Conservation (phyloP, 2,888 invertebrate genomes). For the Eurois occulta region DNA sequence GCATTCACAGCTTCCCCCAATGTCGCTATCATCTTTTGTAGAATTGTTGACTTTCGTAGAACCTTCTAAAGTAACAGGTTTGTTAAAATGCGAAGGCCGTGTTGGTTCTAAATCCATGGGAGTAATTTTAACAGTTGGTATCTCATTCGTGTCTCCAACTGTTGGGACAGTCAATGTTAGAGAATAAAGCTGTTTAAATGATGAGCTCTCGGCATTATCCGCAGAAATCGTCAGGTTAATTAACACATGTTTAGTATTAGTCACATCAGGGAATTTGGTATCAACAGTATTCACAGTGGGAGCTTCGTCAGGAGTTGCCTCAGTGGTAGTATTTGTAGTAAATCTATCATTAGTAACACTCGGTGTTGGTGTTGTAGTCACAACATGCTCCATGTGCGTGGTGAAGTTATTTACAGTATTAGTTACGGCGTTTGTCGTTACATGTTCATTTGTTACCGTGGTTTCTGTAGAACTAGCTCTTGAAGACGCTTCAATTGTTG, state of each 20-base stretch:
- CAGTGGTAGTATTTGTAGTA: slow-evolving; percentile 57
- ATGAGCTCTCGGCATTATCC: slow-evolving; percentile 87
- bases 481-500: slow-evolving; percentile 15
- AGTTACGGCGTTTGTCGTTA: slow-evolving; percentile 65
- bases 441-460: slow-evolving; percentile 68
- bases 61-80: slow-evolving; percentile 83
- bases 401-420: slow-evolving; percentile 73
- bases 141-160: slow-evolving; percentile 87
- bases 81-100: slow-evolving; percentile 84
- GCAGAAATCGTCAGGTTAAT: slow-evolving; percentile 96
- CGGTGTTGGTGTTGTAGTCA: slow-evolving; percentile 73
- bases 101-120: slow-evolving; percentile 86
- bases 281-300: slow-evolving; percentile 78
- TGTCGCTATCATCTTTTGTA: slow-evolving; percentile 73
- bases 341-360: slow-evolving; percentile 74
- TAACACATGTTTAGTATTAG: slow-evolving; percentile 92
- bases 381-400: slow-evolving; percentile 78
- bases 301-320: slow-evolving; percentile 63
- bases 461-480: slow-evolving; percentile 31
- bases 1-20: slow-evolving; percentile 93
- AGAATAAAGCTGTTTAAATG: slow-evolving; percentile 93
- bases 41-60: slow-evolving; percentile 72
- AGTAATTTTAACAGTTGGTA: slow-evolving; percentile 90
- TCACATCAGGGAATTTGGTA: slow-evolving; percentile 79
- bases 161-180: slow-evolving; percentile 95